Conservation (phyloP, 2,797 vertebrate genomes). For the Serranus cabrilla region DNA sequence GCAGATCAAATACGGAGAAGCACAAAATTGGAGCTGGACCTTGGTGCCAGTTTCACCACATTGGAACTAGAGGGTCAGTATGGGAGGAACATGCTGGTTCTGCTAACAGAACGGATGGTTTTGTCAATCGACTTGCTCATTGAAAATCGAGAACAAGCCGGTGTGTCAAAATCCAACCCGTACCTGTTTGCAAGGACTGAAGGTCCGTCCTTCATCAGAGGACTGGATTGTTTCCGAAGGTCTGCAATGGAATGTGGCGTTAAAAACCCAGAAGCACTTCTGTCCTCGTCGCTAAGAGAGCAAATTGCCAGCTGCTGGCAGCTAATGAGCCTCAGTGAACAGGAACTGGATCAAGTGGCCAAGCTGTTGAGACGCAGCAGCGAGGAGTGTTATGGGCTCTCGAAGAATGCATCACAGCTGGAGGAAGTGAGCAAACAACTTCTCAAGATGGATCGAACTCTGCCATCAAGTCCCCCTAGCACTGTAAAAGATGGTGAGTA, state of each 20-base stretch:
- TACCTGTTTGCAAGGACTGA: slow-evolving; percentile 83
- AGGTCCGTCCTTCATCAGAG: slow-evolving; percentile 81
- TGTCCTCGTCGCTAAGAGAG: slow-evolving; percentile 77
- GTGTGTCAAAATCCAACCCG: slow-evolving; percentile 77
- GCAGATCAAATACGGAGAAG: slow-evolving; percentile 80
- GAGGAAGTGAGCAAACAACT: slow-evolving; percentile 78
- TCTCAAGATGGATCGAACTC: slow-evolving; percentile 69
- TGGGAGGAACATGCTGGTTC: slow-evolving; percentile 81
- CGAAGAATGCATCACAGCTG: slow-evolving; percentile 65
- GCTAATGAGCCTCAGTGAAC: slow-evolving; percentile 77
- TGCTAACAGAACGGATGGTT: slow-evolving; percentile 79
- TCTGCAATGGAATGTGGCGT: slow-evolving; percentile 78
- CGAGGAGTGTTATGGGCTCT: slow-evolving; percentile 69
- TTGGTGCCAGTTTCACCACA: slow-evolving; percentile 73
- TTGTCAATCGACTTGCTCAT: slow-evolving; percentile 75
- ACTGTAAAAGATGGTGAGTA: slow-evolving; percentile 67
- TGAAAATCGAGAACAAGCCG: slow-evolving; percentile 69
- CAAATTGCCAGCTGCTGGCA: slow-evolving; percentile 82
- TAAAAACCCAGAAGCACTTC: slow-evolving; percentile 80
- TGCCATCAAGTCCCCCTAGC: slow-evolving; percentile 39
- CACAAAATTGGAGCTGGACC: slow-evolving; percentile 78
- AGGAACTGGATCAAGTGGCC: slow-evolving; percentile 73
- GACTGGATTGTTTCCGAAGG: slow-evolving; percentile 79
- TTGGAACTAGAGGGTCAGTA: slow-evolving; percentile 82
- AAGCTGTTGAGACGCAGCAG: slow-evolving; percentile 63